Percentiles rank a stretch among this genome's conserved stretches.
Evolutionary conservation across 1,140 invertebrate genomes (phyloP).

Genomic region (Aphelinus certus): DNA sequence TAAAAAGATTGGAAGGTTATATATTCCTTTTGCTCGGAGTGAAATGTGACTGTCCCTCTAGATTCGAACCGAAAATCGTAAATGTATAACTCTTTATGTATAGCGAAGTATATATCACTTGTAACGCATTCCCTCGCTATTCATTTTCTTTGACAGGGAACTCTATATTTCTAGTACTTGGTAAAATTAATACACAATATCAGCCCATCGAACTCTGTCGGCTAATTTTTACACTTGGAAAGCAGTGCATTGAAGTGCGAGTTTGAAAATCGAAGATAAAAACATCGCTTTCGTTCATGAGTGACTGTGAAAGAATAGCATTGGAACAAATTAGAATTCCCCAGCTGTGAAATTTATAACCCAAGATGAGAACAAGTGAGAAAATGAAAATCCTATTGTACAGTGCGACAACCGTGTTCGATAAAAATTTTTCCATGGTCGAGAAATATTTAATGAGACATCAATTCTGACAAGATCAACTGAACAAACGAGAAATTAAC

Average conservation of each 20-base stretch:
- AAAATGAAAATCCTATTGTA: constrained; percentile 32
- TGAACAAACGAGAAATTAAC: too few species aligned
- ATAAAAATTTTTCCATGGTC: background rate
- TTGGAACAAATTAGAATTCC: constrained; percentile 19
- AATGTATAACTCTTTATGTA: too few species aligned
- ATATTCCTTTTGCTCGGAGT: too few species aligned
- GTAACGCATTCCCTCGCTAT: too few species aligned
- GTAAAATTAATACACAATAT: too few species aligned
- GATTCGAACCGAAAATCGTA: too few species aligned
- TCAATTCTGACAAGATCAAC: background rate
- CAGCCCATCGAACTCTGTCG: background rate
- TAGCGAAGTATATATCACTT: too few species aligned
- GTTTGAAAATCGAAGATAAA: constrained; percentile 22
- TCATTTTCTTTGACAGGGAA: too few species aligned
- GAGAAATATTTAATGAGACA: constrained; percentile 5
- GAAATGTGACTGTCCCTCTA: too few species aligned
- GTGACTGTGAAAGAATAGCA: constrained; percentile 33
- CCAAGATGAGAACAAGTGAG: constrained; percentile 32
- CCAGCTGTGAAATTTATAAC: constrained; percentile 35
- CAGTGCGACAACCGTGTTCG: background rate
- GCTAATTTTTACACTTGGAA: constrained; percentile 5
- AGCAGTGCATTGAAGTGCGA: constrained; percentile 6
- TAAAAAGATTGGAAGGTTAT: too few species aligned
- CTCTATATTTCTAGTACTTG: too few species aligned
- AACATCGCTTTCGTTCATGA: constrained; percentile 19